phyloP scores from a whole-genome alignment of 2,797 vertebrate genomes.

The Pipistrellus pipistrellus region DNA sequence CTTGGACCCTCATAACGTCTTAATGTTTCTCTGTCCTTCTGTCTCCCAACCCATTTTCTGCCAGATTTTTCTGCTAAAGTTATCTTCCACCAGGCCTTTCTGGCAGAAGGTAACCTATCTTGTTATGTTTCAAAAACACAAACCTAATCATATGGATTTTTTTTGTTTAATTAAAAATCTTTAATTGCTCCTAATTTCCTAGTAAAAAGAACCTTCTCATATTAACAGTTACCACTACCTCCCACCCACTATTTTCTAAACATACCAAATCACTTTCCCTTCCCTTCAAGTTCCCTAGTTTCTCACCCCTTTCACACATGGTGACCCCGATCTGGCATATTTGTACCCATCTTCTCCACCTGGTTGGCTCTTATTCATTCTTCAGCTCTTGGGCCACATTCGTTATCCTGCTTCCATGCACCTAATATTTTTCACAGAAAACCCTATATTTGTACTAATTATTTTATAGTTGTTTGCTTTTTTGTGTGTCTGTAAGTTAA shows the following conservation, averaged over 20 bases:
- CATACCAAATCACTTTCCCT: not conserved
- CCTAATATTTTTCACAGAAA: not conserved
- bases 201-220: not conserved
- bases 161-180: not conserved
- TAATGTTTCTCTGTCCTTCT: not conserved
- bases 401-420: not conserved
- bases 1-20: not conserved
- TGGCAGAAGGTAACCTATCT: not conserved
- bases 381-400: not conserved
- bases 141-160: not conserved
- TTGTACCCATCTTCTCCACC: too few relatives aligned
- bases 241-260: not conserved
- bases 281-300: not conserved
- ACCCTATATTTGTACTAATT: not conserved
- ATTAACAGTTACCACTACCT: not conserved
- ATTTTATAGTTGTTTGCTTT: constrained; percentile 21
- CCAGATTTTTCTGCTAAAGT: not conserved
- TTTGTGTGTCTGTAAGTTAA: constrained; percentile 43
- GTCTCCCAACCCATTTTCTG: not conserved
- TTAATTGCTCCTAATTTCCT: not conserved
- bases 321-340: not conserved
- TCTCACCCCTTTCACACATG: not conserved
- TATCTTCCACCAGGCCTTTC: not conserved
- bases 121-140: not conserved
- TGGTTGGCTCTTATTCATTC: not conserved